Percentiles rank a stretch among this genome's conserved stretches.
Evolutionary conservation across 1,140 invertebrate genomes (phyloP).

Genomic region (Eufriesea mexicana): DNA sequence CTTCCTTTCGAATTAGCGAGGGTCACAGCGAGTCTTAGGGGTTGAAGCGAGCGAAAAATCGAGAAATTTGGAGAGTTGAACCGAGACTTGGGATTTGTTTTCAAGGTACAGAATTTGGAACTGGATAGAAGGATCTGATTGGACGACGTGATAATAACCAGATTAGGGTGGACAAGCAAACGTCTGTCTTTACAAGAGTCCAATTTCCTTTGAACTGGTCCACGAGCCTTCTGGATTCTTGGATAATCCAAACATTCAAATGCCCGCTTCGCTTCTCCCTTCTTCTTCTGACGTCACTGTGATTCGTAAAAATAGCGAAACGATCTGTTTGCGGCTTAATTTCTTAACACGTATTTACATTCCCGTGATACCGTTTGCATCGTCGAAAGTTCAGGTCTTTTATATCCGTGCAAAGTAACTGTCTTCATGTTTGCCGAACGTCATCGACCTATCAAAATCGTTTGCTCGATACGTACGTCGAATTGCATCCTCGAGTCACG

Average conservation of each 20-base stretch:
- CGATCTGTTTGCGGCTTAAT: conserved; percentile 58
- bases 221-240: conserved; percentile 29
- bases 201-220: conserved; percentile 33
- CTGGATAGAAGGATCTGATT: neutral
- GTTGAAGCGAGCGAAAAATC: too few relatives aligned
- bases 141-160: neutral
- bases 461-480: too few relatives aligned
- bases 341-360: conserved; percentile 55
- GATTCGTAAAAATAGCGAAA: conserved; percentile 65
- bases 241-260: conserved; percentile 40
- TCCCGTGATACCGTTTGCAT: conserved; percentile 3
- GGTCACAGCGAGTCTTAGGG: neutral
- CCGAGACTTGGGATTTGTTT: neutral
- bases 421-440: neutral
- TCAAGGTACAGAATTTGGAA: neutral
- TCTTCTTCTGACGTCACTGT: conserved; percentile 47
- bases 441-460: neutral
- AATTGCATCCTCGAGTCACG: neutral
- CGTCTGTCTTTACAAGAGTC: neutral
- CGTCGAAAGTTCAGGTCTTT: neutral
- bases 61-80: too few relatives aligned
- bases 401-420: neutral
- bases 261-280: conserved; percentile 33
- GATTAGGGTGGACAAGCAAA: conserved; percentile 1
- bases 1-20: neutral